Percentiles rank a stretch among this genome's conserved stretches.
These are phyloP conservation scores for Scaptomyza tumidula DNA, from an alignment of 2,888 invertebrate genomes.

Conservation along the genomic window DNA sequence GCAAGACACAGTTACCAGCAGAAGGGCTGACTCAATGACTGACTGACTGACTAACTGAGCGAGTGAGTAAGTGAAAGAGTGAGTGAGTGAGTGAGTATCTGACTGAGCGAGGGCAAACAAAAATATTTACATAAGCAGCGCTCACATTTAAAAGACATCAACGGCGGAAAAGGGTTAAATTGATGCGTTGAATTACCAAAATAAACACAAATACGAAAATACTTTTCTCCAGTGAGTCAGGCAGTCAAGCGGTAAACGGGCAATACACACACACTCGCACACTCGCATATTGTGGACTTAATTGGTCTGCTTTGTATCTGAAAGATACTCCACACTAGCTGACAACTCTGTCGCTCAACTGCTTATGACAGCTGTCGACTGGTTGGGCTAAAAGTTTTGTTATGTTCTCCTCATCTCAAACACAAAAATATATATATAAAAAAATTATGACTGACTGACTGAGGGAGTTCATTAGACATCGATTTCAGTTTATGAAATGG, in stretches of 20 bases:
- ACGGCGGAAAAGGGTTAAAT: slow-evolving; percentile 65
- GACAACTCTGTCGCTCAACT: slow-evolving; percentile 65
- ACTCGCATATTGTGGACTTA: slow-evolving; percentile 44
- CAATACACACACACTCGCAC: slow-evolving; percentile 18
- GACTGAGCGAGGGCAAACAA: slow-evolving; percentile 31
- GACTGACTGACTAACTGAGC: background rate
- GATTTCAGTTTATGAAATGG: slow-evolving; percentile 47
- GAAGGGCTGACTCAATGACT: slow-evolving; percentile 26
- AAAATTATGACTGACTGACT: slow-evolving; percentile 26
- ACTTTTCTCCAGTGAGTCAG: slow-evolving; percentile 43
- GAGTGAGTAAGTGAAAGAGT: background rate
- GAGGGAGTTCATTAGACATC: slow-evolving; percentile 62
- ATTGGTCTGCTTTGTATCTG: slow-evolving; percentile 71
- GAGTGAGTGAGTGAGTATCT: slow-evolving; percentile 21
- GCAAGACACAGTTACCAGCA: slow-evolving; percentile 23
- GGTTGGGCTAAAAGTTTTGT: slow-evolving; percentile 56
- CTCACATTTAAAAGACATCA: slow-evolving; percentile 74
- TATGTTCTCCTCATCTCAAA: slow-evolving; percentile 27
- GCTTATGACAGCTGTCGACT: slow-evolving; percentile 70
- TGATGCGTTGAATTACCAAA: slow-evolving; percentile 76
- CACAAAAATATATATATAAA: background rate
- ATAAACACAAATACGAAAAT: slow-evolving; percentile 75
- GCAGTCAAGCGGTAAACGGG: slow-evolving; percentile 39
- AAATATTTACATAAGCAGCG: slow-evolving; percentile 74
- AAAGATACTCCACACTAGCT: slow-evolving; percentile 55